Percentiles rank a stretch among this genome's conserved stretches.
Evolutionary conservation across 2,113 vertebrate genomes (phyloP).

Genomic region (Neotoma lepida): DNA sequence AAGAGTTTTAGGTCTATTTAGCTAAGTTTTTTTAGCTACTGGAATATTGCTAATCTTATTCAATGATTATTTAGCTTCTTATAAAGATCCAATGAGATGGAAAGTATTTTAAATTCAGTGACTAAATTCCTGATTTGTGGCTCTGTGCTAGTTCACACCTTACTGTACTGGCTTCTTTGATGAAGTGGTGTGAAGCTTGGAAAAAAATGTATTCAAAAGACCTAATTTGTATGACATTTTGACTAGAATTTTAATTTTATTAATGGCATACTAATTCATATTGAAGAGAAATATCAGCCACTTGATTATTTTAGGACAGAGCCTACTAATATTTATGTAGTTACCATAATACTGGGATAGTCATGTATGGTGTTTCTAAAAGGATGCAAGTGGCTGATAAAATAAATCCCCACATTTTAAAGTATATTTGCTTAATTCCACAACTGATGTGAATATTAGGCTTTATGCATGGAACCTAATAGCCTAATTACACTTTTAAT

Average conservation of each 20-base stretch:
- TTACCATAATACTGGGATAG: neutral
- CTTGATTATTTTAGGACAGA: neutral
- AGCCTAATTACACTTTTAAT: slow-evolving; percentile 14
- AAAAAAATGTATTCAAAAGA: neutral
- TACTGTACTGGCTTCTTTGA: neutral
- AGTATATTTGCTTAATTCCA: slow-evolving; percentile 13
- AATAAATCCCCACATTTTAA: neutral
- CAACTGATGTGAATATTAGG: neutral
- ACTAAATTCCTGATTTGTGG: neutral
- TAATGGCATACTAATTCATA: neutral
- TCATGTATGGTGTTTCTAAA: neutral
- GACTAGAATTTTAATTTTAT: neutral
- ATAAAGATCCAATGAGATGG: slow-evolving; percentile 27
- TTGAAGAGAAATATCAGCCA: neutral
- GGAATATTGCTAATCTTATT: neutral
- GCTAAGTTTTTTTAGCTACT: neutral
- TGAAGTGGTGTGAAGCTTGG: neutral
- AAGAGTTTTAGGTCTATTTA: slow-evolving; percentile 13
- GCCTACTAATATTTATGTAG: neutral
- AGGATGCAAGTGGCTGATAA: neutral
- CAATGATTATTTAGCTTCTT: neutral
- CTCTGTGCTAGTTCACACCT: neutral
- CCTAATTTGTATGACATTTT: neutral
- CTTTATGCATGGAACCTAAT: neutral
- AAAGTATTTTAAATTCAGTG: neutral